phyloP scores from a whole-genome alignment of 2,797 vertebrate genomes.

The Sebastes jordani region DNA sequence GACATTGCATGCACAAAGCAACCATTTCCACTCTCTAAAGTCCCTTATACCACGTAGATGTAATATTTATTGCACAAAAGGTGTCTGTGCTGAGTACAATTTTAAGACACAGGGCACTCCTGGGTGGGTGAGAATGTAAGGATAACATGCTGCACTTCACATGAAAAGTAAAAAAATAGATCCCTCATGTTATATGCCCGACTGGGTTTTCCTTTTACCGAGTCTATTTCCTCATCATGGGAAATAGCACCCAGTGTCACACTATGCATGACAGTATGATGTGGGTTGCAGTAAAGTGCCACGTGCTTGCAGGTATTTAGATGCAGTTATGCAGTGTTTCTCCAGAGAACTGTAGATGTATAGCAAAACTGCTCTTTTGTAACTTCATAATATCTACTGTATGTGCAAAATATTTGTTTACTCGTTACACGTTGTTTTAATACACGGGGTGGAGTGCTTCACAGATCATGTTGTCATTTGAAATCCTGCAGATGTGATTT shows the following conservation, averaged over 20 bases:
- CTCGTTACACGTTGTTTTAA: not conserved
- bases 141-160: not conserved
- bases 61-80: conserved; percentile 60
- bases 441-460: not conserved
- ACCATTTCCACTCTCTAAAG: conserved; percentile 4
- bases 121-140: conserved; percentile 11
- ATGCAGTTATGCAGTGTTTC: not conserved
- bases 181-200: not conserved
- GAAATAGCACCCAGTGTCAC: conserved; percentile 1
- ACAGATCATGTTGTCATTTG: conserved; percentile 8
- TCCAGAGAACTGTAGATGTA: not conserved
- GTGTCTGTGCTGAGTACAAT: not conserved
- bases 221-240: conserved; percentile 1
- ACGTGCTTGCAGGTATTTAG: not conserved
- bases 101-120: not conserved
- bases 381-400: not conserved
- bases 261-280: not conserved
- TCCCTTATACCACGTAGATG: not conserved
- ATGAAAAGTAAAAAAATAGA: conserved; percentile 15
- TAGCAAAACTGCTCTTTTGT: not conserved
- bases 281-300: not conserved
- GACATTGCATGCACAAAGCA: conserved; percentile 10
- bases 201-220: conserved; percentile 17
- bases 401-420: not conserved
- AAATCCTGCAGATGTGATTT: conserved; percentile 32